Evolutionary conservation across 2,797 vertebrate species (phyloP), one percentile per base, ranked within the genome.

Genomic region (Ctenosaura bakeri): DNA sequence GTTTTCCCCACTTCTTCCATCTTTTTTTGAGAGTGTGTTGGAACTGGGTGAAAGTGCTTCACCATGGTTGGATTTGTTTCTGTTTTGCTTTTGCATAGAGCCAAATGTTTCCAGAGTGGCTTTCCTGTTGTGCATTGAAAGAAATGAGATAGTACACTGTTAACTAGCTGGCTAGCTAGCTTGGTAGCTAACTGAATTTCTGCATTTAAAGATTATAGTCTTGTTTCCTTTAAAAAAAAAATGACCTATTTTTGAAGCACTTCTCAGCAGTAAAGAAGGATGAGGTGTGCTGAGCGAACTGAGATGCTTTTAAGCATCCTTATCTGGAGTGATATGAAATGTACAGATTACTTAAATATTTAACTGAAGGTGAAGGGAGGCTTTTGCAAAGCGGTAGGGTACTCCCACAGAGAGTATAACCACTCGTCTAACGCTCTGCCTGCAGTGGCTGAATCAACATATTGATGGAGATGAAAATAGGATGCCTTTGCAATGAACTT

Each of bases 181-280:
- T 54, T 66, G 42, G 29, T 32, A 24, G 8, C n/a, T 20, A 20
- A 4, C 22, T 10, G 56, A 22, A 7, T 52, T 46, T n/a, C 32
- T 88, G 6, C 0, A 59, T 87, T 46, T 46, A 81, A 56, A 29
- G 64, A 66, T 66, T 8, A 29, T 10, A 66, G 24, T 90, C 77
- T 78, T 86, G 29, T 9, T 92, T 89, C 14, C 6, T 54, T 69
- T 88, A 78, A 78, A 66, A 78, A 78, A 66, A 93, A 92, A 46
- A 88, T 22, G 16, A 62, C 78, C 0, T 0, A 0, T 59, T 84
- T 89, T n/a, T 50, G 16, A 1, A 86, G 35, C 85, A 10, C 71
- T 89, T 92, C 83, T 12, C 46, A 90, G 4, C 1, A 35, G n/a
- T 71, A 54, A 2, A 52, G 52, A 77, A 74, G 77, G 29, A 16